Conservation (phyloP, 2,797 vertebrate genomes). For the Ctenopoma multispine region DNA sequence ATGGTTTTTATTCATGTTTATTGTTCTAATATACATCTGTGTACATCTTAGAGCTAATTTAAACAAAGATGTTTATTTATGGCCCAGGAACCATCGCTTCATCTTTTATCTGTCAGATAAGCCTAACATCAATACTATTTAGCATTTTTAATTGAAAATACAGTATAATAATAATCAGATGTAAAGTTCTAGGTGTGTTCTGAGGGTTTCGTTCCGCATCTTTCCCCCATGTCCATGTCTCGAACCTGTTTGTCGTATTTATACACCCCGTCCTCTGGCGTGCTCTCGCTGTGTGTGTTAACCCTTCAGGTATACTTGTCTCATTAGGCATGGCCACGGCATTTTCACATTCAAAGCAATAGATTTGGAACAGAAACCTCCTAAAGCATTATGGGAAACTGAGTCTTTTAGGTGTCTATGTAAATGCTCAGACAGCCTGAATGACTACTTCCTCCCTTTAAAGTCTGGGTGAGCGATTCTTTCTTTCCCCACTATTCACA, state of each 20-base stretch:
- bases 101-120: slow-evolving; percentile 62
- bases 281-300: slow-evolving; percentile 53
- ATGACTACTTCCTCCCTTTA: slow-evolving; percentile 70
- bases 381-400: slow-evolving; percentile 60
- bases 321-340: slow-evolving; percentile 39
- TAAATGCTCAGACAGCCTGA: slow-evolving; percentile 31
- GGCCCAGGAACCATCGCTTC: slow-evolving; percentile 57
- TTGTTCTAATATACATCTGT: slow-evolving; percentile 79
- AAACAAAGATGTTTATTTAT: slow-evolving; percentile 81
- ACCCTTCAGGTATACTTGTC: slow-evolving; percentile 32
- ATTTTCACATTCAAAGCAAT: slow-evolving; percentile 77
- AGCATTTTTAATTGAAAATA: slow-evolving; percentile 73
- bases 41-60: slow-evolving; percentile 78
- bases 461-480: slow-evolving; percentile 55
- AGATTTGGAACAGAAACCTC: slow-evolving; percentile 67
- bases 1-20: slow-evolving; percentile 68
- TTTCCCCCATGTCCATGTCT: slow-evolving; percentile 42
- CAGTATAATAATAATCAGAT: slow-evolving; percentile 73
- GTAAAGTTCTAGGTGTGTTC: slow-evolving; percentile 72
- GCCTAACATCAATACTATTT: slow-evolving; percentile 53
- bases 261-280: slow-evolving; percentile 30
- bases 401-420: slow-evolving; percentile 41
- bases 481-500: slow-evolving; percentile 17
- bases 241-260: slow-evolving; percentile 63
- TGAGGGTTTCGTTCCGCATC: slow-evolving; percentile 63